phyloP scores from a whole-genome alignment of 2,113 vertebrate species.

The Epinephelus cyanopodus region DNA sequence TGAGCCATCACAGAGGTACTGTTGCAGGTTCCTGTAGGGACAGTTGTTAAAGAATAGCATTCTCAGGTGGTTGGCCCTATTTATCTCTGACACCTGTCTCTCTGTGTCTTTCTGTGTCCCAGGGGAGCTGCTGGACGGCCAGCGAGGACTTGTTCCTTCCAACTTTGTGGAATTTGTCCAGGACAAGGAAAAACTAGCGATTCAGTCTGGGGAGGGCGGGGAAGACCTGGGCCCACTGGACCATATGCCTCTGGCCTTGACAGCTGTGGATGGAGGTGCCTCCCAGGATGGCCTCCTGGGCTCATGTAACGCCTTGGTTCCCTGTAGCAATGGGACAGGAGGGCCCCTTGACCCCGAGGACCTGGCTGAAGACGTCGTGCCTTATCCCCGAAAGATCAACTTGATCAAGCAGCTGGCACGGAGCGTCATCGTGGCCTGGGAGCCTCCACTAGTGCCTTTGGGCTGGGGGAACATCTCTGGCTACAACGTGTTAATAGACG shows the following conservation, averaged over 20 bases:
- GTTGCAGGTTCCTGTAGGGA: neutral
- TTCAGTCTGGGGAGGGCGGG: constrained; percentile 69
- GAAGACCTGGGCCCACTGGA: constrained; percentile 86
- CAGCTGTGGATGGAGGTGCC: constrained; percentile 70
- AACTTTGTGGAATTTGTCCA: constrained; percentile 99
- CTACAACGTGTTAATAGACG: constrained; percentile 94
- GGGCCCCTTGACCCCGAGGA: constrained; percentile 90
- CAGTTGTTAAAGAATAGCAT: no score
- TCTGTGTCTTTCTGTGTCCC: constrained; percentile 31
- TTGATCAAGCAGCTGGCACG: constrained; percentile 98
- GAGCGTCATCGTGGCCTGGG: constrained; percentile 98
- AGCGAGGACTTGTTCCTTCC: constrained; percentile 96
- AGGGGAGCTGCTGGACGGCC: constrained; percentile 97
- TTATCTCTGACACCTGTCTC: neutral
- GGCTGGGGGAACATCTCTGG: constrained; percentile 92
- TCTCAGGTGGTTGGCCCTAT: no score
- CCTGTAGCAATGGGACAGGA: constrained; percentile 85
- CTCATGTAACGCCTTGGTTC: constrained; percentile 71
- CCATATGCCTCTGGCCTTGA: constrained; percentile 68
- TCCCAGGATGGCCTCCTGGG: constrained; percentile 75
- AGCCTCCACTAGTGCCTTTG: constrained; percentile 90
- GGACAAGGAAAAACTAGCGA: constrained; percentile 87
- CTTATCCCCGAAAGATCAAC: constrained; percentile 95
- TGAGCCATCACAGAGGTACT: constrained; percentile 11
- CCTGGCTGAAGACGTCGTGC: constrained; percentile 94